phyloP scores from a whole-genome alignment of 2,888 invertebrate species.

The Euzophera pinguis region DNA sequence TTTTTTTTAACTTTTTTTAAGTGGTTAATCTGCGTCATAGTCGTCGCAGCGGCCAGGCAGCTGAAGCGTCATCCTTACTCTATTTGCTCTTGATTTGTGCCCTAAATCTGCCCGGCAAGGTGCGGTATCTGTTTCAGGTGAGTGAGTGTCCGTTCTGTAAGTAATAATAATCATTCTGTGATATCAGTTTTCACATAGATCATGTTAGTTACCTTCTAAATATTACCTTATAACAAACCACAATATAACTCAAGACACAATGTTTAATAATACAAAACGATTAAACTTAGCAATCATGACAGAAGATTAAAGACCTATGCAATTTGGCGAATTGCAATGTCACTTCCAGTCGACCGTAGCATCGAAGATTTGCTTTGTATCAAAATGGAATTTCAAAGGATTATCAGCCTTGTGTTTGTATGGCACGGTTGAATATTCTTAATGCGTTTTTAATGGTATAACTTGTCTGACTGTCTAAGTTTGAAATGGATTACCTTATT shows the following conservation, averaged over 20 bases:
- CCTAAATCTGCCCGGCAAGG: too few species aligned
- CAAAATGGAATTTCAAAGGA: constrained; percentile 68
- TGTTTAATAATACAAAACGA: constrained; percentile 4
- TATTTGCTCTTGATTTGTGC: too few species aligned
- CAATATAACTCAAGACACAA: constrained; percentile 26
- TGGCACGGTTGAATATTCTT: constrained; percentile 47
- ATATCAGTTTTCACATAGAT: too few species aligned
- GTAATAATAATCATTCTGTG: too few species aligned
- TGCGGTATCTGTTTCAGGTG: too few species aligned
- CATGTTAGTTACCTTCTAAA: too few species aligned
- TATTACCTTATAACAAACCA: too few species aligned
- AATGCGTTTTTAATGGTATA: constrained; percentile 28
- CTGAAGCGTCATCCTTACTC: too few species aligned
- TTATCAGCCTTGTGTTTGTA: constrained; percentile 48
- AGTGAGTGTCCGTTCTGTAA: too few species aligned
- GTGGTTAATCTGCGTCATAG: too few species aligned
- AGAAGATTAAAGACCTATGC: constrained; percentile 9
- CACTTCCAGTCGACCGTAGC: constrained; percentile 35
- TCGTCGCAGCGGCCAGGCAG: too few species aligned
- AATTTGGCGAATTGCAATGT: constrained; percentile 1
- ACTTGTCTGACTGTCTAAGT: constrained; percentile 21
- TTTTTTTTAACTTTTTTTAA: too few species aligned
- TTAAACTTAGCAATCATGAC: constrained; percentile 11
- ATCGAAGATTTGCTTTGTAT: constrained; percentile 41
- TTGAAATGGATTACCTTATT: constrained; percentile 27